Evolutionary conservation across 2,113 vertebrate genomes (phyloP).

Genomic region (Sula dactylatra): DNA sequence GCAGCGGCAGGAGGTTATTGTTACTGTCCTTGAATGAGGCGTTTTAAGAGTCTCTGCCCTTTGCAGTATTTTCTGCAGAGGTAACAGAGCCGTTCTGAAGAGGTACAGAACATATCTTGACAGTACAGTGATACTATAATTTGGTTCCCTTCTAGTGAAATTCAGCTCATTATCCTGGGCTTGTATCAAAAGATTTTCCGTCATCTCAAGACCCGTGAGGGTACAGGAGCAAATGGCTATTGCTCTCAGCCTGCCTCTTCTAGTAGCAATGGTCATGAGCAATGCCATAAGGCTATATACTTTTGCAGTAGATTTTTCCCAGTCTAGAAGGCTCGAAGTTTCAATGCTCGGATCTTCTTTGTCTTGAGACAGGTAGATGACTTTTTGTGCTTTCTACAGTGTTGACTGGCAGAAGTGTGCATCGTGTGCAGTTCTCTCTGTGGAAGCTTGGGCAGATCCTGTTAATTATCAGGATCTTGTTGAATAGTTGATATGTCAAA

Average conservation of each 20-base stretch:
- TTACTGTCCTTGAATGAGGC: neutral
- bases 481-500: neutral
- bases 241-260: neutral
- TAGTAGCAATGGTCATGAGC: neutral
- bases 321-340: neutral
- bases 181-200: neutral
- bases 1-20: neutral
- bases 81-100: neutral
- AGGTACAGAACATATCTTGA: no score
- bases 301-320: neutral
- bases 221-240: neutral
- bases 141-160: neutral
- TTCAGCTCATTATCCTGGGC: neutral
- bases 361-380: neutral
- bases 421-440: neutral
- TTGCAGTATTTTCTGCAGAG: neutral
- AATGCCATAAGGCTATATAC: neutral
- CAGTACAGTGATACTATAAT: neutral
- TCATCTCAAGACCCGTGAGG: neutral
- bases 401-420: neutral
- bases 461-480: neutral
- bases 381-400: neutral
- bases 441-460: neutral
- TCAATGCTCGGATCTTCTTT: neutral
- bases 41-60: neutral